Evolutionary conservation across 2,888 invertebrate genomes (phyloP).

Genomic region (Neoscelio sp.): DNA sequence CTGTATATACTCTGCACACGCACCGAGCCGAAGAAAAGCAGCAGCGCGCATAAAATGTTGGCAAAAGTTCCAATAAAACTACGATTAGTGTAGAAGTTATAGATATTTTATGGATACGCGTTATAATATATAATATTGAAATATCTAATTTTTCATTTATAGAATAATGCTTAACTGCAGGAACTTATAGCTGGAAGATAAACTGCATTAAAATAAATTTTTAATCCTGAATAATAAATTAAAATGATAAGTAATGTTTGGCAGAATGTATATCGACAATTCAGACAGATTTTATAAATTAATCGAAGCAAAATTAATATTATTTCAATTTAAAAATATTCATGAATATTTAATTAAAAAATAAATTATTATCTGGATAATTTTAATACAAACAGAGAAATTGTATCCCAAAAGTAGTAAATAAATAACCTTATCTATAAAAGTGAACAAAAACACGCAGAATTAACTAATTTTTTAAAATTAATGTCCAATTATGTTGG

Average conservation of each 20-base stretch:
- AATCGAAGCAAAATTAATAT: no score
- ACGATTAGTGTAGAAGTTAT: conserved; percentile 53
- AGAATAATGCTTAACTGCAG: conserved; percentile 52
- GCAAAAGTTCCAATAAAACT: conserved; percentile 61
- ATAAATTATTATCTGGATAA: no score
- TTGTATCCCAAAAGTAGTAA: no score
- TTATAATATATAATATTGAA: conserved; percentile 58
- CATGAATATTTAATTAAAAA: no score
- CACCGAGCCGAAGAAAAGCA: conserved; percentile 19
- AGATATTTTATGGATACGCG: conserved; percentile 59
- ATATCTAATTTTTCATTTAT: conserved; percentile 56
- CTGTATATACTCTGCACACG: conserved; percentile 45
- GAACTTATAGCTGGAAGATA: conserved; percentile 49
- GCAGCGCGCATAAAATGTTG: conserved; percentile 52
- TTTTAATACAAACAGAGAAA: no score
- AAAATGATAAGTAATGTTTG: conserved; percentile 39
- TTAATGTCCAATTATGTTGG: conserved; percentile 26
- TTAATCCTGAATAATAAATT: conserved; percentile 56
- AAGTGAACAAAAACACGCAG: no score
- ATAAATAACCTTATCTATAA: no score
- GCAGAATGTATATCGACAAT: not conserved
- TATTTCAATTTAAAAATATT: no score
- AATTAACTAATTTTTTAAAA: no score
- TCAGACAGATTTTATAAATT: conserved; percentile 22
- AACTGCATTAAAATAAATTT: conserved; percentile 30